phyloP scores from a whole-genome alignment of 2,888 invertebrate genomes.

The Marasmarcha lunaedactyla region DNA sequence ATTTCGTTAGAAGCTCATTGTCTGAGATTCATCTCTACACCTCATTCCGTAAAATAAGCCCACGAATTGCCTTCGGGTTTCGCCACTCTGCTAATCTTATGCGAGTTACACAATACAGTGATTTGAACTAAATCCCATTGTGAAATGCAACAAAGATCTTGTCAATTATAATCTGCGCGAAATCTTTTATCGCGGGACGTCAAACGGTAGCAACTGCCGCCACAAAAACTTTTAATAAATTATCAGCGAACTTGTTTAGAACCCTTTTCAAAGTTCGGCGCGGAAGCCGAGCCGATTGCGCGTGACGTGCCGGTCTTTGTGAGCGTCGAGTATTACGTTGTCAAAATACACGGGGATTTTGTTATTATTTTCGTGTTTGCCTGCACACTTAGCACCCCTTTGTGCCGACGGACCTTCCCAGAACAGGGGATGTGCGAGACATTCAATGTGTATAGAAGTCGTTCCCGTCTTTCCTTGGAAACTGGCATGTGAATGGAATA shows the following conservation, averaged over 20 bases:
- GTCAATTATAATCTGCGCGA: slow-evolving; percentile 64
- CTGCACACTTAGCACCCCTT: slow-evolving; percentile 66
- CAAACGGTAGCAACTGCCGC: slow-evolving; percentile 56
- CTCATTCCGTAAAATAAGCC: slow-evolving; percentile 21
- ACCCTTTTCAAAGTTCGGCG: slow-evolving; percentile 61
- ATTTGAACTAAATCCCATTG: slow-evolving; percentile 56
- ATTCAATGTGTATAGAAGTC: slow-evolving; percentile 32
- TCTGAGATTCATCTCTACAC: slow-evolving; percentile 18
- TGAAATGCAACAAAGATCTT: slow-evolving; percentile 61
- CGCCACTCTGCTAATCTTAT: slow-evolving; percentile 49
- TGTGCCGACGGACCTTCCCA: slow-evolving; percentile 44
- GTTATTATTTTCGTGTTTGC: slow-evolving; percentile 70
- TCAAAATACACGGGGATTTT: slow-evolving; percentile 69
- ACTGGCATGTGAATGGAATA: slow-evolving; percentile 53
- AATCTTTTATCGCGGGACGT: slow-evolving; percentile 53
- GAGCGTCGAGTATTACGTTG: slow-evolving; percentile 66
- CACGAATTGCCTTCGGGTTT: slow-evolving; percentile 25
- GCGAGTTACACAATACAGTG: slow-evolving; percentile 42
- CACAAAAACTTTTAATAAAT: slow-evolving; percentile 56
- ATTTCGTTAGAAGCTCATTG: slow-evolving; percentile 45
- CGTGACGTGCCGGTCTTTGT: slow-evolving; percentile 65
- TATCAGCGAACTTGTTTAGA: slow-evolving; percentile 63
- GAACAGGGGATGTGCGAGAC: slow-evolving; percentile 54
- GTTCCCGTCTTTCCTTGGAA: slow-evolving; percentile 51
- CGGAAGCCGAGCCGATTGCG: slow-evolving; percentile 65